Conservation (phyloP, 1,140 invertebrate species). For the Zeugodacus cucurbitae region DNA sequence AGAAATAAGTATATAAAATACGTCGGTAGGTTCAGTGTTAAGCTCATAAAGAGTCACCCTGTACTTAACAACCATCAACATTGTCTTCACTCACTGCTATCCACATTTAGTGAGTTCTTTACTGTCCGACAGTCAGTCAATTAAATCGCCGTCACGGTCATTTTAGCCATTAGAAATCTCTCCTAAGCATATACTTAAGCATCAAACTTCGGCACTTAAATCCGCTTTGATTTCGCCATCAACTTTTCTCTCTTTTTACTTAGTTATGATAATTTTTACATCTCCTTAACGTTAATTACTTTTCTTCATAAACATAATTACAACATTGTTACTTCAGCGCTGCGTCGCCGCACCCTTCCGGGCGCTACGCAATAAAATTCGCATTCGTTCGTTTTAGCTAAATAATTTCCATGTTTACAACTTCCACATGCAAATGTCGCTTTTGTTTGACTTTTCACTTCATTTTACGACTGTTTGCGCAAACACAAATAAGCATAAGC, state of each 20-base stretch:
- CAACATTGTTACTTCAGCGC: background rate
- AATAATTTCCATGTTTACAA: conserved; percentile 15
- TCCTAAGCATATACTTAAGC: background rate
- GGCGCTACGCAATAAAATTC: background rate
- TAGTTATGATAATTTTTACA: conserved; percentile 11
- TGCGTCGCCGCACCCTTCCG: background rate
- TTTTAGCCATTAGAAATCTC: background rate
- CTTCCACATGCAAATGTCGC: conserved; percentile 26
- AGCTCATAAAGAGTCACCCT: no score
- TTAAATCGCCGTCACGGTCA: background rate
- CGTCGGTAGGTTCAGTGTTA: no score
- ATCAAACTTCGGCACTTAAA: background rate
- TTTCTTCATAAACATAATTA: conserved; percentile 17
- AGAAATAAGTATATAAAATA: no score
- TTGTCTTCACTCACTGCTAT: background rate
- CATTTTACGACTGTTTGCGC: conserved; percentile 31
- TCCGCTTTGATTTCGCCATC: background rate
- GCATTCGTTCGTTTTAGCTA: conserved; percentile 18
- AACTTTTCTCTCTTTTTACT: background rate
- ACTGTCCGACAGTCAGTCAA: background rate
- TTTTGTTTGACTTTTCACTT: conserved; percentile 29
- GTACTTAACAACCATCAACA: no score
- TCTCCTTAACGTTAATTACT: conserved; percentile 23
- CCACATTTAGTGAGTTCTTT: background rate
- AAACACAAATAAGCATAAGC: background rate